Percentiles rank a stretch among this genome's conserved stretches.
Conservation (phyloP, 2,113 vertebrate genomes). For the Penelope pileata region DNA sequence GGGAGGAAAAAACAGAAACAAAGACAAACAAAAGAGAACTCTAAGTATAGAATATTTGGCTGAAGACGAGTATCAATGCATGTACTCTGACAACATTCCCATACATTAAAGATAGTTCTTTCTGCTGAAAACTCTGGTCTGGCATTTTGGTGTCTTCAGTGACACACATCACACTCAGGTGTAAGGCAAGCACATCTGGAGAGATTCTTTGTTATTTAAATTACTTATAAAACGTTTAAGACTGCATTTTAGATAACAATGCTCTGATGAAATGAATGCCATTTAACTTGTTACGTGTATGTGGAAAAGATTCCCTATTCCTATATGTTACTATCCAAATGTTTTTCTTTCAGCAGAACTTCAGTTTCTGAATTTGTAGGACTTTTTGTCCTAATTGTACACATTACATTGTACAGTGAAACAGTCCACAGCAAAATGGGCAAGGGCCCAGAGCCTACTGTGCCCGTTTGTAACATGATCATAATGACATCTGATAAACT, state of each 20-base stretch:
- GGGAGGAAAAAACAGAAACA: conserved; percentile 45
- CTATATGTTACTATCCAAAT: background rate
- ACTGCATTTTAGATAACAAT: background rate
- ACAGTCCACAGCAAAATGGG: background rate
- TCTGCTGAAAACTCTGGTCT: background rate
- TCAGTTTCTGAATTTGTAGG: background rate
- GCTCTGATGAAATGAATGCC: background rate
- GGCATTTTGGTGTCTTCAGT: background rate
- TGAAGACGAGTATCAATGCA: background rate
- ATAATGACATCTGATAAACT: background rate
- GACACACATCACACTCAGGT: background rate
- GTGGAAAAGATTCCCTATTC: background rate
- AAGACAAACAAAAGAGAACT: conserved; percentile 61
- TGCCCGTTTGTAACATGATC: background rate
- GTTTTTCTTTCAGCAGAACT: background rate
- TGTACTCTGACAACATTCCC: background rate
- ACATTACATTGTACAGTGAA: background rate
- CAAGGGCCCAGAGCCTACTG: background rate
- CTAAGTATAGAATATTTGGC: conserved; percentile 12
- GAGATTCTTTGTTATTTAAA: background rate
- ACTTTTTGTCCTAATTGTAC: background rate
- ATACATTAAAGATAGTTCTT: background rate
- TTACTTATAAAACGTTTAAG: background rate
- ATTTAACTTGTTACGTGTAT: background rate
- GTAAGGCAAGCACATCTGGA: background rate